A percentile compares a stretch with the other conserved stretches of the same genome.
Conservation (phyloP, 2,888 invertebrate species). For the Actias luna region DNA sequence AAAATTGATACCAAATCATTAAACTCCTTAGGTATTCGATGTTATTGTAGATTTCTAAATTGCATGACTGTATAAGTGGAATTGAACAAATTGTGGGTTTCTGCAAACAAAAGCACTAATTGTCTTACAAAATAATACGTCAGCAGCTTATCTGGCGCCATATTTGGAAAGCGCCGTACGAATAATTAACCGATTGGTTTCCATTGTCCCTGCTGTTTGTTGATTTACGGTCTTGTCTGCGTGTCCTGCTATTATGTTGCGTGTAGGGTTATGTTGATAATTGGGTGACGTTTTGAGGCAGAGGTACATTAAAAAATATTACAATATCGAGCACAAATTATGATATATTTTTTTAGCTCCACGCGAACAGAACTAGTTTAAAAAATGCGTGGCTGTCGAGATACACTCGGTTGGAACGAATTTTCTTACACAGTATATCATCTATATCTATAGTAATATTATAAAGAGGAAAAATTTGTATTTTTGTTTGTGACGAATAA, state of each 20-base stretch:
- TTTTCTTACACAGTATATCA: too few relatives aligned
- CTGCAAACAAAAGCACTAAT: slow-evolving; percentile 54
- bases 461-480: too few relatives aligned
- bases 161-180: slow-evolving; percentile 41
- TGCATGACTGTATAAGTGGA: slow-evolving; percentile 7
- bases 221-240: slow-evolving; percentile 22
- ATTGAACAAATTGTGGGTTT: slow-evolving; percentile 33
- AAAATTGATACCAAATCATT: too few relatives aligned
- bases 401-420: too few relatives aligned
- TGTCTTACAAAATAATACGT: slow-evolving; percentile 65
- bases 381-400: too few relatives aligned
- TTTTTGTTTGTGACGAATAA: too few relatives aligned
- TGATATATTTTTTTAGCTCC: too few relatives aligned
- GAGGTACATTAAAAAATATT: too few relatives aligned
- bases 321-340: too few relatives aligned
- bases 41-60: not conserved
- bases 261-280: slow-evolving; percentile 21
- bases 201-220: slow-evolving; percentile 31
- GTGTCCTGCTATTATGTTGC: not conserved
- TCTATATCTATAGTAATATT: too few relatives aligned
- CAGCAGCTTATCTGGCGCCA: slow-evolving; percentile 50
- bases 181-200: slow-evolving; percentile 42
- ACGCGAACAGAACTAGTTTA: too few relatives aligned
- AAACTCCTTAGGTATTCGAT: not conserved
- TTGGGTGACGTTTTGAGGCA: not conserved